Evolutionary conservation across 2,888 invertebrate species (phyloP), one percentile per base, ranked within the genome.

Genomic region (Parascotia fuliginaria): DNA sequence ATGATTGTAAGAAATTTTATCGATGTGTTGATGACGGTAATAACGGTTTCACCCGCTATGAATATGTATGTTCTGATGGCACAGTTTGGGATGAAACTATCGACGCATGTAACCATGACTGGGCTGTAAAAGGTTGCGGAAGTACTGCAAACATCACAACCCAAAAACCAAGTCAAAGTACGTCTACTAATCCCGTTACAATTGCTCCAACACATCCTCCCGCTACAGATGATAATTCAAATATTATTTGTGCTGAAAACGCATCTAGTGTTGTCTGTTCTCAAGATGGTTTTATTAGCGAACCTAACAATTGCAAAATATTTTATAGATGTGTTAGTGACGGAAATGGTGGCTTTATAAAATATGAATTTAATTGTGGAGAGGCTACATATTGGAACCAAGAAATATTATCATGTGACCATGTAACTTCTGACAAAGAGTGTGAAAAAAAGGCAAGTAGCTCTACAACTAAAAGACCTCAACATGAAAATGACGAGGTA

Each of bases 301-400:
- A 96, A 80, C 88, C 93, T 29, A 85, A 86, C 34, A 93, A 96
- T 72, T 97, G 96, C 73, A 94, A 92, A 52, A 95, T 95, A 77
- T 97, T 96, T 85, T 96, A 96, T 76, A 93, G 96, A 61, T 97
- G 97, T 81, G 96, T 96, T 14, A 88, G 92, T 49, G 92, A 93
- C 72, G 94, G 93, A 0, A 85, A 92, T 19, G 93, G 93, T 52
- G 90, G 91, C 2, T 95, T 89, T 66, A 94, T 85, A 37, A 94
- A 93, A 81, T 95, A 95, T 75, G 95, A 96, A 55, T 97, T 96
- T 77, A 87, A 87, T 9, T 97, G 97, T 79, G 95, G 94, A 2
- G 93, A 94, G 44, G 96, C 96, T 40, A 97, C 96, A 3, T 94
- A 95, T 24, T 97, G 96, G 96, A 96, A 96, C 83, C 93, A 94